phyloP scores from a whole-genome alignment of 2,113 vertebrate genomes.

The Romanogobio albipinnatus region DNA sequence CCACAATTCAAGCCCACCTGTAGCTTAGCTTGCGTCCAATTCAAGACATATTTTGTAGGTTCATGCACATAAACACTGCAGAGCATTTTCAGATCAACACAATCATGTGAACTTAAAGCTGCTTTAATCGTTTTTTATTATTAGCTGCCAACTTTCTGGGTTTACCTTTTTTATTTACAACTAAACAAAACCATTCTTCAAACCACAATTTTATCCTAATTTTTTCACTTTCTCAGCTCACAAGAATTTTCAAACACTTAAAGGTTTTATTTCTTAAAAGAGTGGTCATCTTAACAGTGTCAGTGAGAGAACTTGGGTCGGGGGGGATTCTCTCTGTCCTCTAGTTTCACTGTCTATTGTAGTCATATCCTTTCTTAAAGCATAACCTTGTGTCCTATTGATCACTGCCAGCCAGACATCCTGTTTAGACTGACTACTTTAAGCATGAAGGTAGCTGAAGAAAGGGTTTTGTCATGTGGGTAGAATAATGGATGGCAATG shows the following conservation, averaged over 20 bases:
- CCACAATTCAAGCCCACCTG: too few species aligned
- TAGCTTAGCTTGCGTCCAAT: not conserved
- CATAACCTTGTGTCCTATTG: slow-evolving; percentile 35
- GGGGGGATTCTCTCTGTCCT: not conserved
- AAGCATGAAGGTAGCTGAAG: not conserved
- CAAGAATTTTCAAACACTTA: not conserved
- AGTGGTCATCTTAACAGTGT: too few species aligned
- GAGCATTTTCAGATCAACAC: not conserved
- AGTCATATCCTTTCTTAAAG: slow-evolving; percentile 47
- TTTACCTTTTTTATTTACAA: not conserved
- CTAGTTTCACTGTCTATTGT: slow-evolving; percentile 48
- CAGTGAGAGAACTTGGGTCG: not conserved
- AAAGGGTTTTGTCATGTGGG: not conserved
- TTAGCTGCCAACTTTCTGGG: not conserved
- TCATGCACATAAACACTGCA: not conserved
- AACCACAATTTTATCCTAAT: not conserved
- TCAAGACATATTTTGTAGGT: not conserved
- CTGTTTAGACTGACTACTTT: slow-evolving; percentile 53
- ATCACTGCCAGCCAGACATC: slow-evolving; percentile 54
- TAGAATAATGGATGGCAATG: not conserved
- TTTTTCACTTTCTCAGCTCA: too few species aligned
- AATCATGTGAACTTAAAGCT: too few species aligned
- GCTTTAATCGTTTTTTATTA: not conserved
- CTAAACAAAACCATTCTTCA: too few species aligned
- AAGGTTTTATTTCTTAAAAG: not conserved